Conservation (phyloP, 2,797 vertebrate species). For the Hypotaenidia okinawae region DNA sequence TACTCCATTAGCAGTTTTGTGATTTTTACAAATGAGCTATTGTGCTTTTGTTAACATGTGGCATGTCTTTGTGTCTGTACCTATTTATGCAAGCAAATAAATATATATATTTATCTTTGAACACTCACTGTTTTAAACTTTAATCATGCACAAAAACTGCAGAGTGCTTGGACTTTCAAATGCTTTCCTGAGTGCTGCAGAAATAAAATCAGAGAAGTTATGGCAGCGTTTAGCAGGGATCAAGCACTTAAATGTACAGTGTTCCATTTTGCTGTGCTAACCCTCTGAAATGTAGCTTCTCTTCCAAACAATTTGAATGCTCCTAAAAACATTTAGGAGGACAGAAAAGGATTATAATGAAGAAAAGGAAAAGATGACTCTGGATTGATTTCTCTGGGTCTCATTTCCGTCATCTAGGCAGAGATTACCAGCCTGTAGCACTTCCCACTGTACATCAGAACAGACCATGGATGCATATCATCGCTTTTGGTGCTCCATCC, state of each 20-base stretch:
- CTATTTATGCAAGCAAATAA: neutral
- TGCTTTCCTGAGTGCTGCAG: constrained; percentile 10
- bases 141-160: constrained; percentile 19
- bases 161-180: constrained; percentile 19
- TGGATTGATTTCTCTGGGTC: neutral
- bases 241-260: neutral
- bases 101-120: constrained; percentile 9
- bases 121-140: constrained; percentile 32
- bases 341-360: neutral
- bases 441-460: neutral
- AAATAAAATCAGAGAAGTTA: constrained; percentile 49
- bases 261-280: neutral
- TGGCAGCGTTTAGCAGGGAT: neutral
- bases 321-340: neutral
- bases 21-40: constrained; percentile 37
- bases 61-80: neutral
- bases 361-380: neutral
- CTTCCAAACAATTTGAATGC: neutral
- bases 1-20: neutral
- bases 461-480: neutral
- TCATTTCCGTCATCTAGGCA: neutral
- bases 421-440: neutral
- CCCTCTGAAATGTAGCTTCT: neutral
- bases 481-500: neutral
- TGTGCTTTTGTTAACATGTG: neutral